A percentile compares a stretch with the other conserved stretches of the same genome.
phyloP scores from a whole-genome alignment of 2,888 invertebrate genomes.

The Eupithecia pulchellata region DNA sequence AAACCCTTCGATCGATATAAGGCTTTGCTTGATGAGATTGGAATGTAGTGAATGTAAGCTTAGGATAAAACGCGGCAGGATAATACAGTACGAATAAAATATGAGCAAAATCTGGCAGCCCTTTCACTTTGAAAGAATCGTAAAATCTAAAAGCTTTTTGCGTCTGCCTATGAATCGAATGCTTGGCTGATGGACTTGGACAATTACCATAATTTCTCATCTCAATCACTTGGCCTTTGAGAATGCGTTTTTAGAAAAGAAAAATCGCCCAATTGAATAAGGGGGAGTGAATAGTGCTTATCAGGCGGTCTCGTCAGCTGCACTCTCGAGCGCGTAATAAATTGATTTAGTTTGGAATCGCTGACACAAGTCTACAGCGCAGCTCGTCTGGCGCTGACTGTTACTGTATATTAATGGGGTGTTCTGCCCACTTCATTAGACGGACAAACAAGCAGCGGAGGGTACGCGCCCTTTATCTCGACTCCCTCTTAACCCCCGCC shows the following conservation, averaged over 20 bases:
- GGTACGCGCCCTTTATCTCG: constrained; percentile 67
- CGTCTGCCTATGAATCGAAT: constrained; percentile 33
- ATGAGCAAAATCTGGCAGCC: constrained; percentile 20
- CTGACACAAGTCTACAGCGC: constrained; percentile 50
- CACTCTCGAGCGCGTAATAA: constrained; percentile 41
- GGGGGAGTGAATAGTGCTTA: constrained; percentile 26
- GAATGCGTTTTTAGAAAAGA: constrained; percentile 14
- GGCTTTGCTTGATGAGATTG: constrained; percentile 32
- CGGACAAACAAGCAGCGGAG: constrained; percentile 74
- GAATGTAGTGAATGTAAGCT: constrained; percentile 22
- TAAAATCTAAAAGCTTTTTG: constrained; percentile 36
- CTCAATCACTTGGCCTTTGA: constrained; percentile 32
- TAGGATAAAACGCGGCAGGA: constrained; percentile 7
- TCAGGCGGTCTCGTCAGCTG: constrained; percentile 32
- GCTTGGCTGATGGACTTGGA: constrained; percentile 40
- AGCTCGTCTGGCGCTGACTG: constrained; percentile 59
- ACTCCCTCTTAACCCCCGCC: constrained; percentile 69
- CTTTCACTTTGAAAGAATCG: constrained; percentile 28
- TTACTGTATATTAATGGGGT: constrained; percentile 74
- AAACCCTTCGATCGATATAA: constrained; percentile 46
- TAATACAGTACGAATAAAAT: constrained; percentile 20
- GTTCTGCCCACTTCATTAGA: constrained; percentile 79
- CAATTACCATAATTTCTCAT: constrained; percentile 42
- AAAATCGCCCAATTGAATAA: constrained; percentile 18
- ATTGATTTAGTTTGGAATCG: constrained; percentile 43